Conservation (phyloP, 2,113 vertebrate species). For the Sciurus niger region DNA sequence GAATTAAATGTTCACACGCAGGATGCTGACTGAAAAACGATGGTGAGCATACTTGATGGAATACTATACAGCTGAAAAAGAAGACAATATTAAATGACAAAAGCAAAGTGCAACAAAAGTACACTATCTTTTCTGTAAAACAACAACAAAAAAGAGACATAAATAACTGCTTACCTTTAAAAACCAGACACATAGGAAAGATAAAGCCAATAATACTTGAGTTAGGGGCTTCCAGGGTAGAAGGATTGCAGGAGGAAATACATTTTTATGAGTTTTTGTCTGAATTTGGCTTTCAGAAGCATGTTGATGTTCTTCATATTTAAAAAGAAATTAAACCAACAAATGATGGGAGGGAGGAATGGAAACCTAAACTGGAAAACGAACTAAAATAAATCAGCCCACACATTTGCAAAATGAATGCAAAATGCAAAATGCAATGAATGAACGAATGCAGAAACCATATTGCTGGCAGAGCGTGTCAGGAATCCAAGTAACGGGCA, state of each 20-base stretch:
- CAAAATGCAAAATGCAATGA: background rate
- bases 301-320: background rate
- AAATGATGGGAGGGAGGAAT: background rate
- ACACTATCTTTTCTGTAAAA: background rate
- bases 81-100: background rate
- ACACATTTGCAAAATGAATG: background rate
- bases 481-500: background rate
- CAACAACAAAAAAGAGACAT: background rate
- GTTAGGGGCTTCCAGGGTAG: background rate
- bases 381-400: background rate
- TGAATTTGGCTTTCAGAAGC: background rate
- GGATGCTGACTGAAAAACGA: background rate
- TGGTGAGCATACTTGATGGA: background rate
- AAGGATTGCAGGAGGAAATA: background rate
- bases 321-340: background rate
- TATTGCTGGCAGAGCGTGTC: background rate
- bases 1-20: background rate
- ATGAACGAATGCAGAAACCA: background rate
- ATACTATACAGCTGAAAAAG: background rate
- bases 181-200: background rate
- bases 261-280: background rate
- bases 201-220: background rate
- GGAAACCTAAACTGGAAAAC: slow-evolving; percentile 13
- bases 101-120: background rate
- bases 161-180: background rate